Evolutionary conservation across 1,140 invertebrate species (phyloP), one percentile per base, ranked within the genome.

Genomic region (Sarcophaga peregrina): DNA sequence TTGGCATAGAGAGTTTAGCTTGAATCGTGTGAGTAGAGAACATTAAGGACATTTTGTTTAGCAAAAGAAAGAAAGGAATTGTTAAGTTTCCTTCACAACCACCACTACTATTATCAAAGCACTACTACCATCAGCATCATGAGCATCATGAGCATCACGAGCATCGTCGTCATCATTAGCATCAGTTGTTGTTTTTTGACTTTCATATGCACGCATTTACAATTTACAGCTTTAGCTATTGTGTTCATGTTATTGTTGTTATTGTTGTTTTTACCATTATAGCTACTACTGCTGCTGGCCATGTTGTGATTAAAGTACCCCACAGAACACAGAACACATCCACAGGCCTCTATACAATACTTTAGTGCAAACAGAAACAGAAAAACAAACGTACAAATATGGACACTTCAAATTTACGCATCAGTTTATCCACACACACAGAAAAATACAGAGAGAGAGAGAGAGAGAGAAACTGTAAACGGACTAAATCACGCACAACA

Each of bases 321-420:
- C 62, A 68, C 62, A 20, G 17, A 58, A 58, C 54, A 58, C 54
- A 15, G n/a, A 20, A 68, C 17, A 25, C 8, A 68, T 25, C 9
- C 17, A 17, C 62, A 68, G 5, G n/a, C 17, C 17, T 25, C 9
- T n/a, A 68, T 68, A 25, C 11, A 68, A 68, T 25, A 9, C 17
- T 37, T 37, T 37, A 37, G 25, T 37, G 25, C 25, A 37, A 37
- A 37, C 25, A 37, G 25, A 68, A 68, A 68, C 62, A 68, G 15
- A 58, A 37, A 58, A 58, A 58, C 62, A 68, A 68, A 68, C 62
- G 62, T 68, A 68, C 62, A 68, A 68, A 68, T 68, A 68, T 68
- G 62, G 62, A 68, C 62, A 68, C 62, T 68, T 68, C 17, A 68
- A 68, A 68, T 68, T 68, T 68, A 68, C 62, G 62, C 62, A 68